Base-by-base conservation (phyloP, 2,797 vertebrate genomes). In the Taenioides sp. region DNA sequence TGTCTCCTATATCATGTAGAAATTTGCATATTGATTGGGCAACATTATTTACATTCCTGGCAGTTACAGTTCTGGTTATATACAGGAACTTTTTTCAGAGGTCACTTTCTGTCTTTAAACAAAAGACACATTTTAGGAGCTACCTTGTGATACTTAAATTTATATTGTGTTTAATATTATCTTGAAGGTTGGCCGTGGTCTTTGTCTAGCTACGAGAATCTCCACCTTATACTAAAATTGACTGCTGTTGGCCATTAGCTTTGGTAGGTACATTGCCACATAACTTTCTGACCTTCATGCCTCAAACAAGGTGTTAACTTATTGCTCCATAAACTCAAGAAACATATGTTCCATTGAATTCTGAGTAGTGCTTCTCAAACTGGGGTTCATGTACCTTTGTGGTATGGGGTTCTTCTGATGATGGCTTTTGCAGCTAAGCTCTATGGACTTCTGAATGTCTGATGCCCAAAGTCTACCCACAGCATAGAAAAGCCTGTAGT, bases 251-350 rank as follows among this genome's bases (percentile, higher is more conserved):
- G 64, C 64, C 64, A 49, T 49, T 49, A 65, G 43, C 6, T 25
- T 65, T 43, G 16, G 43, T 65, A 50, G 43, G 64, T 27, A 65
- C 64, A 40, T 63, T 63, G 20, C 61, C 61, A 49, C 63, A 65
- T 65, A 65, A 65, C 64, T 65, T 65, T 65, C 40, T 65, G 64
- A 65, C 64, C 64, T 65, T 65, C 64, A 65, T 65, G 64, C 43
- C 25, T 65, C 7, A 49, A 65, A 65, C 16, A 65, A 47, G 63
- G 40, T 40, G 43, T 65, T 65, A 43, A 65, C 63, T 65, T 65
- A 18, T 50, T 65, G 64, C 64, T 50, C 25, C 64, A 65, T 65
- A 65, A 65, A 65, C 43, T 65, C 43, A 18, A 27, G 23, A 47
- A 50, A 65, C 37, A 12, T 49, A 7, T 47, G 64, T 65, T 16